Percentiles rank a stretch among this genome's conserved stretches.
These are phyloP conservation scores for Leptocoma aspasia DNA, from an alignment of 2,113 vertebrate genomes.

Conservation along the genomic window DNA sequence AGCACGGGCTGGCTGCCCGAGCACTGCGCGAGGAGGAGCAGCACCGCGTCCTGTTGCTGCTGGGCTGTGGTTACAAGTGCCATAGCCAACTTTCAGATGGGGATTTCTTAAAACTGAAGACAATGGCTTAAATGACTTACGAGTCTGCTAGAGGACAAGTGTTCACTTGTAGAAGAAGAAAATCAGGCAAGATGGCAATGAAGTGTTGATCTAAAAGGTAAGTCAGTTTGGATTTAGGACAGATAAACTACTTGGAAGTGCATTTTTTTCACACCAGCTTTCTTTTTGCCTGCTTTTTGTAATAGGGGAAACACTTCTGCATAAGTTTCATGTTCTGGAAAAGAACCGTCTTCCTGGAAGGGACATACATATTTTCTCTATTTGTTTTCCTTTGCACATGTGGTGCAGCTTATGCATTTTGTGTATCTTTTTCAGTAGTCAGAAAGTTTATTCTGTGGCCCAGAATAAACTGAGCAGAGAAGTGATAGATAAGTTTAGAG, in stretches of 20 bases:
- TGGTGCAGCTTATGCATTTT: not conserved
- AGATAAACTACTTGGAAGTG: not conserved
- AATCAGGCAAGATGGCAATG: not conserved
- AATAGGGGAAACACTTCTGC: not conserved
- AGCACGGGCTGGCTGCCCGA: not conserved
- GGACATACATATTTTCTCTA: not conserved
- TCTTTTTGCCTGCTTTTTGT: not conserved
- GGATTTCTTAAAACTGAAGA: not conserved
- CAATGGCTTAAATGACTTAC: not conserved
- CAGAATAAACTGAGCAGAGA: constrained; percentile 51
- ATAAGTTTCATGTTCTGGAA: not conserved
- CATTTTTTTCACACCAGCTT: not conserved
- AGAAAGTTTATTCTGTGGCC: constrained; percentile 13
- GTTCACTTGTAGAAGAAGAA: not conserved
- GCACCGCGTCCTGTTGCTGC: not conserved
- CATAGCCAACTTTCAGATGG: not conserved
- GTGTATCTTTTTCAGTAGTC: not conserved
- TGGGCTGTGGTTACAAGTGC: constrained; percentile 13
- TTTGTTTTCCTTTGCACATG: not conserved
- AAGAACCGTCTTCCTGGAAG: not conserved
- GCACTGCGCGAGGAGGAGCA: not conserved
- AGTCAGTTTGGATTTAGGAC: not conserved
- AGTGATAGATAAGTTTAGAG: constrained; percentile 14
- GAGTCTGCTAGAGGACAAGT: not conserved
- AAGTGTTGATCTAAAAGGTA: not conserved